These are phyloP conservation scores for Rhabdomys dilectus DNA, from an alignment of 2,113 vertebrate genomes.

Conservation along the genomic window DNA sequence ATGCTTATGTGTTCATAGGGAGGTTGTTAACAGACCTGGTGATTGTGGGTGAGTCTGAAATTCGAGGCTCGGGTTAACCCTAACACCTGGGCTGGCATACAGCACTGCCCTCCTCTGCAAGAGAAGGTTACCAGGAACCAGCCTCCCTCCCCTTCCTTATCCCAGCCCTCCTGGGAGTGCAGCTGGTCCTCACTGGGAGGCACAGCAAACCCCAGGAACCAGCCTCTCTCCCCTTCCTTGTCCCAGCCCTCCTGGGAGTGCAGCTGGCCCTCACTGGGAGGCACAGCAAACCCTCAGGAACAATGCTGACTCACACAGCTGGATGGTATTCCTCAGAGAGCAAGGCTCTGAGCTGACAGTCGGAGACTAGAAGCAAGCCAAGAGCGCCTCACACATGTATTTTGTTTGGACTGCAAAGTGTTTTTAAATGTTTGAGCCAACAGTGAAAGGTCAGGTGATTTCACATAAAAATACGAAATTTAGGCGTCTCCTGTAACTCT, in stretches of 20 bases:
- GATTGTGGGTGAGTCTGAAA: neutral
- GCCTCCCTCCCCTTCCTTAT: neutral
- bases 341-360: neutral
- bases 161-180: neutral
- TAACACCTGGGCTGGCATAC: neutral
- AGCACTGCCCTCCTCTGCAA: too few relatives aligned
- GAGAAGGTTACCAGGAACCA: rapidly evolving
- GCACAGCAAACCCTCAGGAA: too few relatives aligned
- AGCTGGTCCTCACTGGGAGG: neutral
- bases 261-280: neutral
- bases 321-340: neutral
- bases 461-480: conserved; percentile 61
- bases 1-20: neutral
- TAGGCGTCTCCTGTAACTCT: conserved; percentile 41
- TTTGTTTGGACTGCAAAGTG: conserved; percentile 66
- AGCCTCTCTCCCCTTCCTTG: neutral
- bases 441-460: conserved; percentile 73
- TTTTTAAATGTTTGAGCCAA: conserved; percentile 67
- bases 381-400: neutral
- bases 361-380: neutral
- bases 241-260: neutral
- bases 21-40: neutral
- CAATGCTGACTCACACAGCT: neutral
- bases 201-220: too few relatives aligned
- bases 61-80: neutral